A percentile compares a stretch with the other conserved stretches of the same genome.
Conservation (phyloP, 2,113 vertebrate genomes). For the Tachysurus vachellii region DNA sequence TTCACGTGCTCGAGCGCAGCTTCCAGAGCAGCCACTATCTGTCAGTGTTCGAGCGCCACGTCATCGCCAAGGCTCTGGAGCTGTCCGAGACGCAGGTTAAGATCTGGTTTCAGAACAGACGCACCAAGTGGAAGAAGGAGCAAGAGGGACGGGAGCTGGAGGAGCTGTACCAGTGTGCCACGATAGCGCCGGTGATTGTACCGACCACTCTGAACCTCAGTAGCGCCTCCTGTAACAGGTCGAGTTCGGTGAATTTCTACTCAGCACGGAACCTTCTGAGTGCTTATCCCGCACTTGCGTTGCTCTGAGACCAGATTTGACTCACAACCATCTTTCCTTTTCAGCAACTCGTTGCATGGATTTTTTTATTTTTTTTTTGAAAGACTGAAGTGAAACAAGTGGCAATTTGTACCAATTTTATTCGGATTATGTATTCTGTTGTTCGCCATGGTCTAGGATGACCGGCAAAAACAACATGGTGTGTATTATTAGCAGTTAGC, state of each 20-base stretch:
- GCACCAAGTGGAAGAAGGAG: slow-evolving; percentile 80
- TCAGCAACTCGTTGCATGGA: neutral
- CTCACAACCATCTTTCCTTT: neutral
- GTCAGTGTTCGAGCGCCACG: slow-evolving; percentile 72
- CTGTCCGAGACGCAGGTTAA: slow-evolving; percentile 78
- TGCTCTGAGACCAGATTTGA: slow-evolving; percentile 28
- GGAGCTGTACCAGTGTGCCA: neutral
- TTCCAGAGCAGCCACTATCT: slow-evolving; percentile 73
- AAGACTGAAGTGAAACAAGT: neutral
- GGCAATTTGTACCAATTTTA: neutral
- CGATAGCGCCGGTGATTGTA: neutral
- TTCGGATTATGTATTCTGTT: neutral
- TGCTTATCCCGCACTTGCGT: slow-evolving; percentile 19
- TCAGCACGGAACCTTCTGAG: slow-evolving; percentile 1
- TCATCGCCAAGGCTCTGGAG: slow-evolving; percentile 64
- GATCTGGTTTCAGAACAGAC: slow-evolving; percentile 81
- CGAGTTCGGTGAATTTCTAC: slow-evolving; percentile 29
- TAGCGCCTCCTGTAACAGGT: neutral
- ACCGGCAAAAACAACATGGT: neutral
- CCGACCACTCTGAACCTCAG: slow-evolving; percentile 13
- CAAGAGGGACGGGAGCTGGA: slow-evolving; percentile 50
- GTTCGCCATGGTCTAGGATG: neutral
- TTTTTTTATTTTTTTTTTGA: neutral
- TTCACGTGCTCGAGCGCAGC: slow-evolving; percentile 70
- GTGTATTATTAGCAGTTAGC: slow-evolving; percentile 8